Evolutionary conservation across 2,888 invertebrate species (phyloP).

Genomic region (Rotaria macrura): DNA sequence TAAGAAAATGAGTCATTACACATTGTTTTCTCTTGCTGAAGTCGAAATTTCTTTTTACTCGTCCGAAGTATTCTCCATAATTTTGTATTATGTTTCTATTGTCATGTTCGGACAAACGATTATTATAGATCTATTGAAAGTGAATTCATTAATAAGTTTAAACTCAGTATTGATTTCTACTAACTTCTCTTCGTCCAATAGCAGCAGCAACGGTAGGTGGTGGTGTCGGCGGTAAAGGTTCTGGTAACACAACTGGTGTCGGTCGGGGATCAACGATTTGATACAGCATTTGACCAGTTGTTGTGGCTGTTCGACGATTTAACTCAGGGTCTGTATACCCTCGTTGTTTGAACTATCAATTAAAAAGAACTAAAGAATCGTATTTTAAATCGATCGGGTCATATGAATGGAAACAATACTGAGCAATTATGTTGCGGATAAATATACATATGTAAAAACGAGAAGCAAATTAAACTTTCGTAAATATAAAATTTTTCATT

Average conservation of each 20-base stretch:
- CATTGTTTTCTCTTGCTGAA: neutral
- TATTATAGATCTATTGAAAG: neutral
- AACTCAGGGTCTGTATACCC: neutral
- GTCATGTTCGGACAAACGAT: slow-evolving; percentile 24
- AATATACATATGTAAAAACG: neutral
- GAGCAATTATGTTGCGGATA: neutral
- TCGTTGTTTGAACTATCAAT: neutral
- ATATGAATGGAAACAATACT: neutral
- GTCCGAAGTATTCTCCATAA: slow-evolving; percentile 31
- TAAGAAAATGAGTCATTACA: neutral
- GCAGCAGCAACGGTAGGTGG: neutral
- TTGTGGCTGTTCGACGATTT: neutral
- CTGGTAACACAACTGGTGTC: neutral
- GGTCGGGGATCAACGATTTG: neutral
- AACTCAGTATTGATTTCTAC: neutral
- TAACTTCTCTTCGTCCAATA: neutral
- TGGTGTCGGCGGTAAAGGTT: neutral
- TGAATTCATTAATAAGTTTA: too few species aligned
- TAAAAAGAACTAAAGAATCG: neutral
- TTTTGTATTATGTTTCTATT: slow-evolving; percentile 31
- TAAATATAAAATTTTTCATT: neutral
- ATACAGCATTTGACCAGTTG: slow-evolving; percentile 12
- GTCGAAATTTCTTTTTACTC: neutral
- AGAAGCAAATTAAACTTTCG: neutral
- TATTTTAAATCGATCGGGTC: neutral